These are phyloP conservation scores for Mimumesa dahlbomi DNA, from an alignment of 2,888 invertebrate species.

Conservation along the genomic window DNA sequence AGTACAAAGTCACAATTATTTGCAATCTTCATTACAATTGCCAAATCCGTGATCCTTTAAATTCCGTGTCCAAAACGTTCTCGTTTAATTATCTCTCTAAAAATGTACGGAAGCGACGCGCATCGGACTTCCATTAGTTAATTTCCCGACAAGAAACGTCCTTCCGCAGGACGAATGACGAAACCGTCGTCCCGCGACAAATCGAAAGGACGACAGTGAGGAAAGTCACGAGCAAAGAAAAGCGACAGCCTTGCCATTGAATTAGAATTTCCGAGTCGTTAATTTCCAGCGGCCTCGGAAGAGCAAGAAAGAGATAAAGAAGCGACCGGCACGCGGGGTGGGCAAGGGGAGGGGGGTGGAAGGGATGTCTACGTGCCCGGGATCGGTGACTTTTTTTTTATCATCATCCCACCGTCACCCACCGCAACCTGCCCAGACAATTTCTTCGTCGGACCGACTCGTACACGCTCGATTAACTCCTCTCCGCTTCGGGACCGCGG, in stretches of 20 bases:
- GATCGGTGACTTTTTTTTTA: slow-evolving; percentile 22
- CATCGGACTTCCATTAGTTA: too few species aligned
- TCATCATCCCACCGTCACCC: neutral
- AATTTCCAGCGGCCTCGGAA: slow-evolving; percentile 62
- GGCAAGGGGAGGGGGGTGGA: neutral
- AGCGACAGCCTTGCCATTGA: slow-evolving; percentile 71
- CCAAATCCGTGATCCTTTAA: too few species aligned
- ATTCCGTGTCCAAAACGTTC: too few species aligned
- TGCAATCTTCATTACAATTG: too few species aligned
- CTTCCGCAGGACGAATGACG: neutral
- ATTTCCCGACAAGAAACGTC: neutral
- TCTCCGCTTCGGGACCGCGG: slow-evolving; percentile 52
- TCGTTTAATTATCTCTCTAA: too few species aligned
- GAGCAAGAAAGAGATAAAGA: slow-evolving; percentile 40
- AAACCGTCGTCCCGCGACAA: too few species aligned
- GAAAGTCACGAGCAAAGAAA: neutral
- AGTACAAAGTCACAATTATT: too few species aligned
- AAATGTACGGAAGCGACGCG: too few species aligned
- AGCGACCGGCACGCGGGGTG: neutral
- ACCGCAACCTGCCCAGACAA: slow-evolving; percentile 39
- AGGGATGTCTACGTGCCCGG: slow-evolving; percentile 9
- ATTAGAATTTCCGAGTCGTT: slow-evolving; percentile 74
- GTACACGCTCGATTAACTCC: slow-evolving; percentile 68
- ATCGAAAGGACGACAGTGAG: neutral
- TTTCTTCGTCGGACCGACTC: slow-evolving; percentile 59